These are phyloP conservation scores for Caenorhabditis sp. DNA, from an alignment of 2,888 invertebrate genomes.

Conservation along the genomic window DNA sequence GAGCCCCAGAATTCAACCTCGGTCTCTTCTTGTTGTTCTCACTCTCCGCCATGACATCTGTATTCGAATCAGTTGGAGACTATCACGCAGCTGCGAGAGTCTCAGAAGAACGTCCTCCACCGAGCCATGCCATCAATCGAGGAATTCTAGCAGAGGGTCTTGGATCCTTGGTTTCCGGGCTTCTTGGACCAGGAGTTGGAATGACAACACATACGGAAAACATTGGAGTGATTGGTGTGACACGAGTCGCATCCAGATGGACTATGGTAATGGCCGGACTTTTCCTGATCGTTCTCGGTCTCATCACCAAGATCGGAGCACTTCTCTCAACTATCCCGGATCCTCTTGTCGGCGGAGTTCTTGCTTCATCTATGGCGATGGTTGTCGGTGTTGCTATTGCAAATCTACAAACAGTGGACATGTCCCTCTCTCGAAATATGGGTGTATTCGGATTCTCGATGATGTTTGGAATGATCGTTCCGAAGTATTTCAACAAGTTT, in stretches of 20 bases:
- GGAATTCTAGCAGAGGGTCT: constrained; percentile 90
- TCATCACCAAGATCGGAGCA: constrained; percentile 83
- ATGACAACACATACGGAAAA: constrained; percentile 94
- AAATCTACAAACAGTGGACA: constrained; percentile 88
- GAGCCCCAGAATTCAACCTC: constrained; percentile 77
- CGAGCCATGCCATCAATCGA: constrained; percentile 91
- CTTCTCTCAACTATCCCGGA: constrained; percentile 85
- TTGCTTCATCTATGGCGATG: constrained; percentile 84
- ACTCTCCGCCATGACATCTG: constrained; percentile 81
- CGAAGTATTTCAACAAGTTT: constrained; percentile 73
- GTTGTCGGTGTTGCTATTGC: constrained; percentile 83
- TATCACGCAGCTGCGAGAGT: constrained; percentile 91
- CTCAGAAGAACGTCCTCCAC: constrained; percentile 89
- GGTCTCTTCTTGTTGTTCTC: constrained; percentile 79
- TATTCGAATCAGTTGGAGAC: constrained; percentile 85
- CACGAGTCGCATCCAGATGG: constrained; percentile 87
- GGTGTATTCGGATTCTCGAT: constrained; percentile 93
- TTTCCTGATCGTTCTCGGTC: constrained; percentile 84
- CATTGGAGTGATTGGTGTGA: constrained; percentile 92
- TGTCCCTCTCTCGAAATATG: constrained; percentile 91
- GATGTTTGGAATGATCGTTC: constrained; percentile 89
- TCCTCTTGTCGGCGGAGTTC: constrained; percentile 85
- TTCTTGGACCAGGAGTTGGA: constrained; percentile 92
- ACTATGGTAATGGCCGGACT: constrained; percentile 84
- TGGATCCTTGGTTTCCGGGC: constrained; percentile 89